These are phyloP conservation scores for Thymelicus sylvestris DNA, from an alignment of 2,888 invertebrate genomes.

Conservation along the genomic window DNA sequence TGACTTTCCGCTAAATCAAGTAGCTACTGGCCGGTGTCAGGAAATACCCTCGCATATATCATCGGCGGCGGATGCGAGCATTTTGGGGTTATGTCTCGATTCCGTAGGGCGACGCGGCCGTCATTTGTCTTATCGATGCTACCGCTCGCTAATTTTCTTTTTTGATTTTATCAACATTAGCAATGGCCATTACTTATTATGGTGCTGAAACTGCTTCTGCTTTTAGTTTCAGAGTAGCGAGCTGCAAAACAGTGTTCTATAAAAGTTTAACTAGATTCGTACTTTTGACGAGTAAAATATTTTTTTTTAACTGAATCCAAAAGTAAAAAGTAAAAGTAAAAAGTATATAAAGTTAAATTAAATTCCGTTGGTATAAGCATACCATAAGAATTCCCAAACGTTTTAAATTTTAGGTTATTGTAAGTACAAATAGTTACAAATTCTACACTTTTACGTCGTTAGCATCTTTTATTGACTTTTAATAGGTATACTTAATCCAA, in stretches of 20 bases:
- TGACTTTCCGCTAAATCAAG: slow-evolving; percentile 85
- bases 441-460: no score
- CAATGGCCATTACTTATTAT: not conserved
- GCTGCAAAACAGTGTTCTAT: not conserved
- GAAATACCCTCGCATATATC: slow-evolving; percentile 82
- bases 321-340: no score
- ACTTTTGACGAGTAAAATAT: no score
- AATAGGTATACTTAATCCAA: no score
- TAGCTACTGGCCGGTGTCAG: slow-evolving; percentile 84
- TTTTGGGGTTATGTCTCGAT: slow-evolving; percentile 77
- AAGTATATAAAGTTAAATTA: no score
- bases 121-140: slow-evolving; percentile 72
- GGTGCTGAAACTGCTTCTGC: not conserved
- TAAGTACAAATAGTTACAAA: no score
- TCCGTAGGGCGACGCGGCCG: slow-evolving; percentile 62
- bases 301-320: no score
- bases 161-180: slow-evolving; percentile 8
- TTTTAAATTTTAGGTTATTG: no score
- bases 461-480: no score
- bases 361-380: no score
- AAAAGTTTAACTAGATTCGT: no score
- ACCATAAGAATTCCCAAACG: no score
- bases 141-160: slow-evolving; percentile 27
- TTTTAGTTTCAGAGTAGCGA: not conserved
- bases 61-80: slow-evolving; percentile 73